Evolutionary conservation across 2,113 vertebrate genomes (phyloP), one percentile per base, ranked within the genome.

Genomic region (Willisornis vidua): DNA sequence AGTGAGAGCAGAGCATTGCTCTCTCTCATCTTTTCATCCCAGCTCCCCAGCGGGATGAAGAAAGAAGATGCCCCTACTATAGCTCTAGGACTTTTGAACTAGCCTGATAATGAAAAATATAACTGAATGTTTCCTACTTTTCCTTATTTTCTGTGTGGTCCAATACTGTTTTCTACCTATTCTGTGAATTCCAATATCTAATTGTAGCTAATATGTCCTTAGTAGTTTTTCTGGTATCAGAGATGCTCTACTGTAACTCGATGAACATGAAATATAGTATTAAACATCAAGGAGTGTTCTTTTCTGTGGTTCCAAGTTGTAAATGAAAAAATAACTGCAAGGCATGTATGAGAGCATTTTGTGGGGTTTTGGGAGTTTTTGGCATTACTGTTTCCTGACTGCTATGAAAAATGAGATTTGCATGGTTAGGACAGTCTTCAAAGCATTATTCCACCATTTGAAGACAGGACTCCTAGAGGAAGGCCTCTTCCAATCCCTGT

Each of bases 181-280:
- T 88, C 87, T 92, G 70, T 95, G 61, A 65, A 39, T 67, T 96
- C 49, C 90, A 85, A 65, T 95, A 80, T 14, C 52, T 95, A 93
- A 96, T 68, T 81, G 20, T 68, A 79, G 41, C 33, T 93, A 65
- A 87, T 91, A 93, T 7, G 19, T 12, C 18, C 54, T 90, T 86
- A 87, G 85, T 55, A 62, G 12, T 85, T 92, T 84, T 93, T 68
- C 26, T 24, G 48, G 19, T 90, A 73, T 95, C 67, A 93, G 74
- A 93, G 65, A 73, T 82, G n/a, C 13, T 85, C 66, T 80, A 8
- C 62, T 94, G 46, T 79, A 66, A 91, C 81, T 63, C 54, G 74
- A 41, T 84, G 25, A 75, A 78, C 54, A 76, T 51, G 43, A 85
- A 95, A 94, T 87, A 75, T 29, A 81, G 37, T 75, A 67, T 66